Base-by-base conservation (phyloP, 2,888 invertebrate genomes). In the Scaptomyza parva region DNA sequence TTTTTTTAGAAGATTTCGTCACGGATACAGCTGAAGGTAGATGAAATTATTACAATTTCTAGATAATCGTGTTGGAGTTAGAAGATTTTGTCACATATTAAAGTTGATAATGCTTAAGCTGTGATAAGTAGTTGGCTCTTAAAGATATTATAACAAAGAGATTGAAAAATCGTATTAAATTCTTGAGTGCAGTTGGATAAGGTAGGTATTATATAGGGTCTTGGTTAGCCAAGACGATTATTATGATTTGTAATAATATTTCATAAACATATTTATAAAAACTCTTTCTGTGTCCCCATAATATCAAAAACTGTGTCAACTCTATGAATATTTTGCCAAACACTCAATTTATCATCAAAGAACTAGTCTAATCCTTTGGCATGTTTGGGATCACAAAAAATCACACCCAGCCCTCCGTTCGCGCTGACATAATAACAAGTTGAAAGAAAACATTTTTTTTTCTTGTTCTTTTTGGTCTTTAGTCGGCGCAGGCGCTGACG, bases 391-490 rank as follows among this genome's bases (percentile, higher is more conserved):
- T 44, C 30, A 9, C 30, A 18, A 28, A 43, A 43, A 11, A 40
- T 50, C 47, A 70, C 65, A 70, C 57, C 69, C 60, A 24, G 40
- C 18, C 11, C 17, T 14, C 11, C 3, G 2, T 1, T 8, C 30
- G 6, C 17, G n/a, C 39, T 70, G 59, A 63, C 83, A 68, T 54
- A 60, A 39, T 76, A 84, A 78, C 78, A 79, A 62, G 72, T 75
- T 78, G 75, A 70, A 50, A 60, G 35, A 78, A n/a, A n/a, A n/a
- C n/a, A 68, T 81, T 72, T 64, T 28, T 7, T 37, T 37, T 2
- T 28, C 9, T 28, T 22, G 22, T n/a, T n/a, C n/a, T 28, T 3
- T 26, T 80, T 83, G 78, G 72, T 83, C 68, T 84, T 80, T 75
- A 28, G 70, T 70, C 66, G 59, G 59, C 60, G 70, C 65, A 44